Conservation (phyloP, 1,140 invertebrate genomes). For the Papilio dardanus region DNA sequence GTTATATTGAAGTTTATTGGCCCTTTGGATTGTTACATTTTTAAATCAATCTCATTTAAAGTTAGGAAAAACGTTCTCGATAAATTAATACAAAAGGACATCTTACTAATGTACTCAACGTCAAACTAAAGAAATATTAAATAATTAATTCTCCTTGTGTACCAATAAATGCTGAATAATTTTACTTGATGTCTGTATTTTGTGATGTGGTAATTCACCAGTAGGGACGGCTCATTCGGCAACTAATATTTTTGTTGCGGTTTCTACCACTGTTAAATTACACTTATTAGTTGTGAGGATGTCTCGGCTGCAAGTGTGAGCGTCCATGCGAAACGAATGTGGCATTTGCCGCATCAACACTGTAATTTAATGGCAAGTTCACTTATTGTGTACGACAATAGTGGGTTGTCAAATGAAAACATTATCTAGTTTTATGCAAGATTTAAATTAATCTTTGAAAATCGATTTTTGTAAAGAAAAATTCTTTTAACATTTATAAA, state of each 20-base stretch:
- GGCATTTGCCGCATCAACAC: not conserved
- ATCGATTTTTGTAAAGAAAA: too few species aligned
- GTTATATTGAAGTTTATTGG: not conserved
- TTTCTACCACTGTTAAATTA: not conserved
- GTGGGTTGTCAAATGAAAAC: not conserved
- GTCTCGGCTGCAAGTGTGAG: not conserved
- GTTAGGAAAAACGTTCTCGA: not conserved
- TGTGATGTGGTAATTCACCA: too few species aligned
- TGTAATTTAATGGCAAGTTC: not conserved
- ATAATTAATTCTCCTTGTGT: too few species aligned
- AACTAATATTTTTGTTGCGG: not conserved
- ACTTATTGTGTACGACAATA: not conserved
- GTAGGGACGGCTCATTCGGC: not conserved
- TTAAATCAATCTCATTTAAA: not conserved
- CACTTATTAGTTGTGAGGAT: not conserved
- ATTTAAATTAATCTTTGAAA: too few species aligned
- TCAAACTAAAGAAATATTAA: too few species aligned
- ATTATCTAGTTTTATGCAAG: not conserved
- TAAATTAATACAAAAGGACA: not conserved
- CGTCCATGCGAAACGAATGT: not conserved
- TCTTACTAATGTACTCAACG: not conserved
- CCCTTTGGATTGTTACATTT: constrained; percentile 1
- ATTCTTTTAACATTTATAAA: too few species aligned
- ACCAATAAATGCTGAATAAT: not conserved
- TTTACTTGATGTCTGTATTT: not conserved